Conservation (phyloP, 2,113 vertebrate genomes). For the Paedocypris sp. region DNA sequence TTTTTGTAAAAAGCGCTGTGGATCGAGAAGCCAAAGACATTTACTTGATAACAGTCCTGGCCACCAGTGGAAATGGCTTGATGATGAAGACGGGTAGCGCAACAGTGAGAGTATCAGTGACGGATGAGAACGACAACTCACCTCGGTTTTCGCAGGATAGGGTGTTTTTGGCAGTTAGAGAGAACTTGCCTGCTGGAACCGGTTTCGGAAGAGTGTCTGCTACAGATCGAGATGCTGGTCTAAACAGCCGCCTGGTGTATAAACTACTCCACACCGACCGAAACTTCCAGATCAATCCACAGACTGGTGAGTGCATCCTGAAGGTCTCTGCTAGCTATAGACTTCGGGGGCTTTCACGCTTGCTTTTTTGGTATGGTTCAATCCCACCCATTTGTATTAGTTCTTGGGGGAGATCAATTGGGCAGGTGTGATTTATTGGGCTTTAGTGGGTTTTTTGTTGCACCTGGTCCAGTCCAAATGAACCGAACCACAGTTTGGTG, state of each 20-base stretch:
- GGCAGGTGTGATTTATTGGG: too few relatives aligned
- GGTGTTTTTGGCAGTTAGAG: conserved; percentile 81
- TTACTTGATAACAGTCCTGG: conserved; percentile 78
- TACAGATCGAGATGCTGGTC: conserved; percentile 77
- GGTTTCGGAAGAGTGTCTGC: conserved; percentile 78
- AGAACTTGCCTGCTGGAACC: conserved; percentile 77
- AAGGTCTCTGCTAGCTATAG: neutral
- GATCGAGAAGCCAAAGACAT: conserved; percentile 84
- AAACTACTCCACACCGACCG: conserved; percentile 71
- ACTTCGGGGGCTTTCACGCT: neutral
- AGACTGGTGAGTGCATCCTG: conserved; percentile 77
- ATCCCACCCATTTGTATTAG: too few relatives aligned
- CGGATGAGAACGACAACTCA: conserved; percentile 87
- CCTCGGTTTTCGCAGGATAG: conserved; percentile 84
- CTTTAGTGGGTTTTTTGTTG: too few relatives aligned
- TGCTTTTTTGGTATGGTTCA: too few relatives aligned
- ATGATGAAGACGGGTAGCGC: conserved; percentile 72
- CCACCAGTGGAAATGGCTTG: conserved; percentile 62
- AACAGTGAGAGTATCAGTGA: conserved; percentile 76
- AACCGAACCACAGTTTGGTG: too few relatives aligned
- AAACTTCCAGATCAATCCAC: conserved; percentile 79
- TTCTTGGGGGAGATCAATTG: too few relatives aligned
- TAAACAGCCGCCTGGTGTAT: conserved; percentile 82
- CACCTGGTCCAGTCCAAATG: too few relatives aligned
- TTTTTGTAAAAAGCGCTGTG: conserved; percentile 77